Evolutionary conservation across 2,888 invertebrate genomes (phyloP).

Genomic region (Acleris holmiana): DNA sequence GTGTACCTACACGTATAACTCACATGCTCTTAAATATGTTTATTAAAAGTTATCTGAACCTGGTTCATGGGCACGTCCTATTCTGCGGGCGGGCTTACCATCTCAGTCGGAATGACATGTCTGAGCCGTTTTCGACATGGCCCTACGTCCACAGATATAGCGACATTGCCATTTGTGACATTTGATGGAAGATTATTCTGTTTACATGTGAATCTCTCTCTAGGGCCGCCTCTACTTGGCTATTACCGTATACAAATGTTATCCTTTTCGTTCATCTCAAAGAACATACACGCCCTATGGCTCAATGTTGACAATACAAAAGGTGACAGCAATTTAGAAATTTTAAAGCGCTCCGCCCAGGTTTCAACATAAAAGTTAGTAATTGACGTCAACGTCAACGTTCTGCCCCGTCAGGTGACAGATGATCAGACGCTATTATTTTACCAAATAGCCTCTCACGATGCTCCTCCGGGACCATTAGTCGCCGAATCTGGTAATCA

Average conservation of each 20-base stretch:
- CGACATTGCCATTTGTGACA: conserved; percentile 69
- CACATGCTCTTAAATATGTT: background rate
- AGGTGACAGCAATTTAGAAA: conserved; percentile 43
- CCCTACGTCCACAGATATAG: conserved; percentile 59
- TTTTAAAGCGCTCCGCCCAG: background rate
- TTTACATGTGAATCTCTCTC: conserved; percentile 61
- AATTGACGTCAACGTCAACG: conserved; percentile 33
- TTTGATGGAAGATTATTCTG: conserved; percentile 76
- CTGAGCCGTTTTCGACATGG: conserved; percentile 57
- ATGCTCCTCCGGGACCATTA: conserved; percentile 51
- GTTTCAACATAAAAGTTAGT: conserved; percentile 40
- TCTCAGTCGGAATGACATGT: conserved; percentile 60
- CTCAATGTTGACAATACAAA: conserved; percentile 56
- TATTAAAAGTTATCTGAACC: background rate
- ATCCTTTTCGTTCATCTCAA: conserved; percentile 68
- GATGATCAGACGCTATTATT: conserved; percentile 48
- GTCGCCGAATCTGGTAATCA: conserved; percentile 60
- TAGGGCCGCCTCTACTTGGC: conserved; percentile 50
- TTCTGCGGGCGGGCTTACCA: conserved; percentile 53
- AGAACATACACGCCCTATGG: conserved; percentile 58
- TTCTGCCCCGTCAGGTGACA: conserved; percentile 48
- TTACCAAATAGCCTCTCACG: conserved; percentile 53
- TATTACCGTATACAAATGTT: conserved; percentile 54
- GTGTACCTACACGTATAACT: too few relatives aligned
- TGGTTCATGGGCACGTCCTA: conserved; percentile 46